phyloP scores from a whole-genome alignment of 2,797 vertebrate genomes.

The Rhinophrynus dorsalis region DNA sequence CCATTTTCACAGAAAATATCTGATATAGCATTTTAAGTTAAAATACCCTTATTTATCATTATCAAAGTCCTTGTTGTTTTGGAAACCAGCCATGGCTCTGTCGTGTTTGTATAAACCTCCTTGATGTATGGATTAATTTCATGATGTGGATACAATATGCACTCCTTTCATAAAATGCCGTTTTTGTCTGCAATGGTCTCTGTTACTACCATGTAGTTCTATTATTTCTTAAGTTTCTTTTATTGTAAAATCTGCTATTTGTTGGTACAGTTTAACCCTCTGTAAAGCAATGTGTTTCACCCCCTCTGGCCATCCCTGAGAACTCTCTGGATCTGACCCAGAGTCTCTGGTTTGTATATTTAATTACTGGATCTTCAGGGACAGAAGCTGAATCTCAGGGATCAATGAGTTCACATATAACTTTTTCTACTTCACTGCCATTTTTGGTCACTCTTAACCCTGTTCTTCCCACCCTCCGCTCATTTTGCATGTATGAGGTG shows the following conservation, averaged over 20 bases:
- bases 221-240: background rate
- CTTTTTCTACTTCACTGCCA: too few species aligned
- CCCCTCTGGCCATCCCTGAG: too few species aligned
- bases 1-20: constrained; percentile 42
- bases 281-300: too few species aligned
- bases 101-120: constrained; percentile 41
- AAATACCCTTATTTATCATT: constrained; percentile 50
- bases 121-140: constrained; percentile 49
- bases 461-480: too few species aligned
- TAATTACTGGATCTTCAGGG: too few species aligned
- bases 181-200: constrained; percentile 11
- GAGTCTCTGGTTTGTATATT: too few species aligned
- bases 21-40: constrained; percentile 47
- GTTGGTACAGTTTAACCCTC: background rate
- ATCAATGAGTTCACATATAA: too few species aligned
- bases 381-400: too few species aligned
- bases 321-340: too few species aligned
- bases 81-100: constrained; percentile 42
- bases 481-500: too few species aligned
- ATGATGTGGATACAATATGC: constrained; percentile 43
- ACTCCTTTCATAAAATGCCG: constrained; percentile 24
- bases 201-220: constrained; percentile 10
- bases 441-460: too few species aligned
- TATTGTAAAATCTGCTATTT: background rate
- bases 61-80: constrained; percentile 49